Conservation (phyloP, 53 echinoderm and acorn worm genomes). For the Hippasteria phrygiana region DNA sequence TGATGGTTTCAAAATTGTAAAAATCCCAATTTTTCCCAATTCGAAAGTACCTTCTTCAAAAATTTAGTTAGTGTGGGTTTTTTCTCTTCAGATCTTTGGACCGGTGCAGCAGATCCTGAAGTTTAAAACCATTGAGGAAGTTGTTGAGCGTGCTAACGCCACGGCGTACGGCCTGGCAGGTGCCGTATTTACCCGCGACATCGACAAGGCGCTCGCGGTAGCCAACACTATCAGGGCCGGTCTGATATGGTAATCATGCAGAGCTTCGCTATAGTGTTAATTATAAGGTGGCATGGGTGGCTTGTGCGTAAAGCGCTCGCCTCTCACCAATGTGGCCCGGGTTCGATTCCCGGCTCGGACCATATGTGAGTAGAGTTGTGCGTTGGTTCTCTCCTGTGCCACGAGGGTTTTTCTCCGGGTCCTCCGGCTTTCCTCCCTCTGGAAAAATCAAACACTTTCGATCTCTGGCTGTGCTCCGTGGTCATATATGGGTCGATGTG, state of each 20-base stretch:
- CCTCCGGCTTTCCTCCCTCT: too few species aligned
- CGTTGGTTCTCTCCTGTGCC: too few species aligned
- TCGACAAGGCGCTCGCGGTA: conserved; percentile 60
- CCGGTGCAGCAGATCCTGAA: conserved; percentile 71
- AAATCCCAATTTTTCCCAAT: background rate
- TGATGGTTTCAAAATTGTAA: background rate
- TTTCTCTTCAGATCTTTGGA: conserved; percentile 60
- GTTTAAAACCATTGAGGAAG: conserved; percentile 69
- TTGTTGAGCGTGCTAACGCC: conserved; percentile 64
- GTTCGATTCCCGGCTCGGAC: too few species aligned
- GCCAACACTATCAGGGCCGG: conserved; percentile 62
- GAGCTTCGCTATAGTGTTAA: background rate
- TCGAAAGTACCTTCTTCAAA: background rate
- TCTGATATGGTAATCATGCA: conserved; percentile 54
- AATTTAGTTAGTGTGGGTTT: background rate
- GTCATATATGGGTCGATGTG: too few species aligned
- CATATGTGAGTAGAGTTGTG: too few species aligned
- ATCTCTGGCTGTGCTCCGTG: too few species aligned
- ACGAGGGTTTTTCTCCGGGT: too few species aligned
- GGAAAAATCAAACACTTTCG: too few species aligned
- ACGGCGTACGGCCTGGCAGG: conserved; percentile 68
- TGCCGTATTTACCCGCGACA: conserved; percentile 56
- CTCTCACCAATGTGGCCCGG: too few species aligned
- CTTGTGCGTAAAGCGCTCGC: background rate
- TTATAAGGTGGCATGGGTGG: background rate